Base-by-base conservation (phyloP, 2,888 invertebrate species). In the Cephonodes hylas region DNA sequence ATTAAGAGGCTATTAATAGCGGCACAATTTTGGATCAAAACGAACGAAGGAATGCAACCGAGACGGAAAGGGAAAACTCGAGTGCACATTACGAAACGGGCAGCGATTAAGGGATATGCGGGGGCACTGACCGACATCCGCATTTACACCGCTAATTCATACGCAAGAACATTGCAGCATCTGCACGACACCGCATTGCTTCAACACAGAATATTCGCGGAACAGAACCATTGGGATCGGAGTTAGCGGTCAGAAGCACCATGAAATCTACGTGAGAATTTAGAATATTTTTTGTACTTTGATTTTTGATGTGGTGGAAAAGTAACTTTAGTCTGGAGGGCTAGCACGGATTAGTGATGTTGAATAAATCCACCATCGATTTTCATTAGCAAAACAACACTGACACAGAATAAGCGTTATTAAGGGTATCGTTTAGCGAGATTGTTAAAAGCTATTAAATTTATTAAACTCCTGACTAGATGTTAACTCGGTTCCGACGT, bases 111-210 rank as follows among this genome's bases (percentile, higher is more conserved):
- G 84, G 85, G 85, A 87, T 86, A 82, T 83, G 81, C 80, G 88
- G 79, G 89, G 87, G 87, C 91, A 86, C 81, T 89, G 91, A 89
- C 91, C 91, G 89, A 89, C 85, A 88, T 90, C 88, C 89, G 88
- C 84, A 87, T 89, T 88, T 88, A 89, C 83, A 86, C 86, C 83
- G 86, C 86, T 88, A 89, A 90, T 88, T 87, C 89, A 87, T 87
- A 84, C 86, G 82, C 81, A 82, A 80, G 80, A 84, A 81, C 85
- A 86, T 88, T 85, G 80, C 80, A 83, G 81, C 85, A 86, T 88
- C 86, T 89, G 88, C 86, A 85, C 80, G 80, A 77, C 76, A 68
- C 72, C 27, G 15, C 22, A 31, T 25, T 31, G 22, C 42, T 18
- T 78, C 80, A 79, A 83, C 81, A 81, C 79, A 74, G 81, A 88